A percentile compares a stretch with the other conserved stretches of the same genome.
Evolutionary conservation across 2,113 vertebrate species (phyloP).

Genomic region (Tachuris rubrigastra): DNA sequence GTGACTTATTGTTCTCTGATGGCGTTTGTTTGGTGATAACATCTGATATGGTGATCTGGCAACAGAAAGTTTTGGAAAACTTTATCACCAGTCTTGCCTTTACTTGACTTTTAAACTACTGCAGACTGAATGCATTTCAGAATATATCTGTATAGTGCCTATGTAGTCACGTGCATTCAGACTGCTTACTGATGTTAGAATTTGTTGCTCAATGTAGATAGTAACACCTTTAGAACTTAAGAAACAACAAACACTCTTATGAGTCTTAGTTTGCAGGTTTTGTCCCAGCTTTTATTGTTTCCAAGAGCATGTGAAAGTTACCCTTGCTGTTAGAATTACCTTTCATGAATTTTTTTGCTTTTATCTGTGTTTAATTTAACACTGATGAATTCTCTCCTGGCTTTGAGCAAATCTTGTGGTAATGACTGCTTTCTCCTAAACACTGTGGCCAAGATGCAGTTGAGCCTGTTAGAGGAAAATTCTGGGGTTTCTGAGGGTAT

Average conservation of each 20-base stretch:
- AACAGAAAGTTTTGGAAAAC: background rate
- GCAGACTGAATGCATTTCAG: background rate
- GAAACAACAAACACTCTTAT: background rate
- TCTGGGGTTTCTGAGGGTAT: background rate
- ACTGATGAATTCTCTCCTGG: background rate
- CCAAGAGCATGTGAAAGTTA: background rate
- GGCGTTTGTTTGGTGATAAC: background rate
- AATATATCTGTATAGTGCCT: background rate
- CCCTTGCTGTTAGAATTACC: background rate
- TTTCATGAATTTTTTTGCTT: background rate
- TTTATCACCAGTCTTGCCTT: background rate
- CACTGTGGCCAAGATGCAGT: background rate
- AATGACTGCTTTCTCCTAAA: background rate
- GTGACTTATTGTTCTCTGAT: background rate
- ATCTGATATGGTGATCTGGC: background rate
- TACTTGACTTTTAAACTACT: background rate
- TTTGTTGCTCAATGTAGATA: background rate
- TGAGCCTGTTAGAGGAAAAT: background rate
- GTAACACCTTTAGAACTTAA: background rate
- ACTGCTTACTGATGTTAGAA: background rate
- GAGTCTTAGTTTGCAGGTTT: background rate
- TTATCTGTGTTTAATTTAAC: slow-evolving; percentile 20
- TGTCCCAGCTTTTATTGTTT: background rate
- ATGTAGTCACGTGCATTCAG: background rate
- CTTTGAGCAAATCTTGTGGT: background rate